phyloP scores from a whole-genome alignment of 1,140 invertebrate species.

The Octopus bimaculoides region DNA sequence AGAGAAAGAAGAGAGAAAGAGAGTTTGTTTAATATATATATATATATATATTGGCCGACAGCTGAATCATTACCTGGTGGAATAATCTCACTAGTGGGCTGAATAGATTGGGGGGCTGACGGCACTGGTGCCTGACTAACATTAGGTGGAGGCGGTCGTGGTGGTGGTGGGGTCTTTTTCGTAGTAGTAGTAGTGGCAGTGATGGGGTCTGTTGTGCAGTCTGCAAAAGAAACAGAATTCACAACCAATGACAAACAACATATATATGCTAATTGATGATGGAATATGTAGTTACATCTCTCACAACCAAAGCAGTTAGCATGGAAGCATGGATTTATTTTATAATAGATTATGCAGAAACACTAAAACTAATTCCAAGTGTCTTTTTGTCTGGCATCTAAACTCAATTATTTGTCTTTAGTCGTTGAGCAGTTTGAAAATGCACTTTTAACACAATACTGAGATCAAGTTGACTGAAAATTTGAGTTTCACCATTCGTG shows the following conservation, averaged over 20 bases:
- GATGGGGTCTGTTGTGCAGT: conserved; percentile 23
- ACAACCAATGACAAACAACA: conserved; percentile 11
- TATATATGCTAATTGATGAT: neutral
- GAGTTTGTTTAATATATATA: neutral
- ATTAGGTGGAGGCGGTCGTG: conserved; percentile 10
- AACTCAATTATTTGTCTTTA: too few relatives aligned
- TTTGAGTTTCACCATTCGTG: too few relatives aligned
- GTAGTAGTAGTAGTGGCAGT: conserved; percentile 12
- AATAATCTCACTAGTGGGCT: conserved; percentile 6
- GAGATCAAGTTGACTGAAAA: too few relatives aligned
- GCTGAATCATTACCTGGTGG: neutral
- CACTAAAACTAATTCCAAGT: too few relatives aligned
- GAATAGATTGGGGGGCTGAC: conserved; percentile 14
- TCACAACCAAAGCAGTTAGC: neutral
- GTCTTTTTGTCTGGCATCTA: too few relatives aligned
- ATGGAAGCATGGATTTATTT: too few relatives aligned
- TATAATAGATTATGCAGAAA: too few relatives aligned
- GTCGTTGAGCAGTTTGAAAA: too few relatives aligned
- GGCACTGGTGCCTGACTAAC: neutral
- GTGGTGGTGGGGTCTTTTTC: conserved; percentile 23
- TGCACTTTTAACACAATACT: too few relatives aligned
- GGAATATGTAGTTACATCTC: neutral
- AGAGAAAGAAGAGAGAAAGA: neutral
- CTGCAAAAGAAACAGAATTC: conserved; percentile 25
- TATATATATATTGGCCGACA: neutral